phyloP scores from a whole-genome alignment of 2,797 vertebrate genomes.

The Falco berigora region DNA sequence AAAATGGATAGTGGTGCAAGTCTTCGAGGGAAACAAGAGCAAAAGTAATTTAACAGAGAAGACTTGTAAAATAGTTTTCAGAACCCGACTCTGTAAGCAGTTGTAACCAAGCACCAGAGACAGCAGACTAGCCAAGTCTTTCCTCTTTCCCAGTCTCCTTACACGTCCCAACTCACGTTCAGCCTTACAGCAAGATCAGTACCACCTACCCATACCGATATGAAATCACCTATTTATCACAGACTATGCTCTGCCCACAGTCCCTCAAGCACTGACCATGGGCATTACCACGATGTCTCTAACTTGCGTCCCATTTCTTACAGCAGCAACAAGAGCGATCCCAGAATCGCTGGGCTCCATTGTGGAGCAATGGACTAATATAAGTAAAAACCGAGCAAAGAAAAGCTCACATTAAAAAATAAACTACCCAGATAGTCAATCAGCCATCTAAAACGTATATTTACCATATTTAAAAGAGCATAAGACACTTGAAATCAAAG shows the following conservation, averaged over 20 bases:
- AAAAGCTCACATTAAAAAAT: not conserved
- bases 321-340: not conserved
- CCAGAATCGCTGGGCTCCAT: not conserved
- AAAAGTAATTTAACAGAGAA: not conserved
- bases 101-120: not conserved
- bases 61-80: not conserved
- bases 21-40: not conserved
- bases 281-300: not conserved
- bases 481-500: not conserved
- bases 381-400: not conserved
- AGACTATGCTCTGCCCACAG: not conserved
- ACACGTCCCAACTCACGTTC: not conserved
- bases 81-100: not conserved
- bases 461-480: not conserved
- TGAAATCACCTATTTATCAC: not conserved
- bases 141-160: not conserved
- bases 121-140: not conserved
- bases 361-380: not conserved
- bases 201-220: not conserved
- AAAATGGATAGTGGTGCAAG: not conserved
- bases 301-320: not conserved
- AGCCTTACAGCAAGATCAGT: not conserved
- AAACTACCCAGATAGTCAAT: not conserved
- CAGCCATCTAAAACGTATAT: not conserved
- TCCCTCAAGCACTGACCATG: not conserved